A percentile compares a stretch with the other conserved stretches of the same genome.
phyloP scores from a whole-genome alignment of 2,888 invertebrate species.

The Panopea generosa region DNA sequence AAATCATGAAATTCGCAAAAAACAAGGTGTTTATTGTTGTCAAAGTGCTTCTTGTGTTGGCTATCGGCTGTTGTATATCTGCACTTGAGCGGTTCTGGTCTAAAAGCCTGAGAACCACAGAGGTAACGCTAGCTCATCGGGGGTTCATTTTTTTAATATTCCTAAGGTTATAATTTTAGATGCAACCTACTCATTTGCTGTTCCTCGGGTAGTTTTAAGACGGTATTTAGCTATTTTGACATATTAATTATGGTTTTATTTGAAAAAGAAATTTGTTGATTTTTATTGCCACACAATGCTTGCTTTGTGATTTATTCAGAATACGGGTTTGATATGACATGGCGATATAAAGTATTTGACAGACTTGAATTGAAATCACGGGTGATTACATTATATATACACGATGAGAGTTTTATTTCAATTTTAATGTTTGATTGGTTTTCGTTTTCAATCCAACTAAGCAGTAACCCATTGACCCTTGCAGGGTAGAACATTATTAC shows the following conservation, averaged over 20 bases:
- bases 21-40: neutral
- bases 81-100: neutral
- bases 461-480: slow-evolving; percentile 9
- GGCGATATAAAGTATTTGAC: slow-evolving; percentile 21
- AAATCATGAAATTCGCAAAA: slow-evolving; percentile 1
- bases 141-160: neutral
- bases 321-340: slow-evolving; percentile 19
- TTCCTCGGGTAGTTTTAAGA: slow-evolving; percentile 25
- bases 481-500: neutral
- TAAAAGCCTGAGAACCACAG: neutral
- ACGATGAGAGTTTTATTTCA: slow-evolving; percentile 29
- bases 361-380: neutral
- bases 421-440: slow-evolving; percentile 30
- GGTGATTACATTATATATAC: slow-evolving; percentile 17
- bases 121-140: neutral
- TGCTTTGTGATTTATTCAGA: slow-evolving; percentile 17
- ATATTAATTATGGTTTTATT: slow-evolving; percentile 55
- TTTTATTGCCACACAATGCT: slow-evolving; percentile 25
- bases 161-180: slow-evolving; percentile 34
- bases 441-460: slow-evolving; percentile 12
- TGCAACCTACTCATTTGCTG: slow-evolving; percentile 41
- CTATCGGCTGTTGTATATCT: neutral
- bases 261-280: slow-evolving; percentile 41
- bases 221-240: slow-evolving; percentile 45
- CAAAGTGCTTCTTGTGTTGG: neutral